Evolutionary conservation across 1,140 invertebrate species (phyloP).

Genomic region (Dreissena polymorpha): DNA sequence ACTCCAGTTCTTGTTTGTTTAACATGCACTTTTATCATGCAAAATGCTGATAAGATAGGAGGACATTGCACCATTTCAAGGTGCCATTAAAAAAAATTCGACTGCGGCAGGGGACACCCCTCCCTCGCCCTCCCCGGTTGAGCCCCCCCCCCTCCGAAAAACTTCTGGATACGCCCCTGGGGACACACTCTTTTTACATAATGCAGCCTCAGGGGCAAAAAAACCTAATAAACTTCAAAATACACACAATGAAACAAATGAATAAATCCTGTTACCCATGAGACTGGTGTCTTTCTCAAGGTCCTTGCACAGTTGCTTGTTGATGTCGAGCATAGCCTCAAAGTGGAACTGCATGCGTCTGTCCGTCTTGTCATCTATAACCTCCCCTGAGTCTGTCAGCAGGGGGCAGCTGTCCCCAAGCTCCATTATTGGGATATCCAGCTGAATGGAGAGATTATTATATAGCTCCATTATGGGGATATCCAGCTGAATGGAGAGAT

Average conservation of each 20-base stretch:
- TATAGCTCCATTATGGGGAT: slow-evolving; percentile 62
- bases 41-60: no score
- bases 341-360: slow-evolving; percentile 79
- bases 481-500: slow-evolving; percentile 67
- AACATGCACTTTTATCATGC: no score
- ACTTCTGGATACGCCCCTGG: no score
- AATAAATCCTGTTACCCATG: slow-evolving; percentile 64
- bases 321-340: slow-evolving; percentile 78
- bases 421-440: slow-evolving; percentile 64
- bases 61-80: no score
- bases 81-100: no score
- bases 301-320: slow-evolving; percentile 54
- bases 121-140: no score
- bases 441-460: no score
- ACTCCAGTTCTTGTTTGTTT: no score
- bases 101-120: no score
- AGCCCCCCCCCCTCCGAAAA: no score
- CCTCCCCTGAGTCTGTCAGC: slow-evolving; percentile 62
- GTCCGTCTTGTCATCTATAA: slow-evolving; percentile 63
- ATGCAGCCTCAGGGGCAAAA: no score
- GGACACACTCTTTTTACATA: background rate
- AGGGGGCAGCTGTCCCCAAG: slow-evolving; percentile 74
- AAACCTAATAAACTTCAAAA: slow-evolving; percentile 6
- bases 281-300: slow-evolving; percentile 72
- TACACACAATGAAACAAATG: background rate